These are phyloP conservation scores for Bembecia ichneumoniformis DNA, from an alignment of 2,888 invertebrate genomes.

Conservation along the genomic window DNA sequence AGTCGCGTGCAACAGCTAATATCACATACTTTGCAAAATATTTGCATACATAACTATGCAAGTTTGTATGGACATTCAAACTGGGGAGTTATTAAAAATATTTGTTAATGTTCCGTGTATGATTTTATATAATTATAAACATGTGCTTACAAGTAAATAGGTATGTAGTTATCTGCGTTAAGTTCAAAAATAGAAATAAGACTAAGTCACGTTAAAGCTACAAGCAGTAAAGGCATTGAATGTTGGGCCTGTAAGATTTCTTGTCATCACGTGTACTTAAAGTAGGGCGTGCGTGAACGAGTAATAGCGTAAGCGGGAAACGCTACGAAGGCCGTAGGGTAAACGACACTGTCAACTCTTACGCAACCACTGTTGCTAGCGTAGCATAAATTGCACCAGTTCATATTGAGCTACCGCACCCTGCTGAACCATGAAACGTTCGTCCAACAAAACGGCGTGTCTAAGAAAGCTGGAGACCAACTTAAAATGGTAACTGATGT, in stretches of 20 bases:
- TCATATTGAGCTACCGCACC: conserved; percentile 27
- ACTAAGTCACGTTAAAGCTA: too few relatives aligned
- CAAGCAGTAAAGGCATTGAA: background rate
- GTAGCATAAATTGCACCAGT: conserved; percentile 21
- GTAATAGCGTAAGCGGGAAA: conserved; percentile 34
- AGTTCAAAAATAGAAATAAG: too few relatives aligned
- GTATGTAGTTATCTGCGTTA: too few relatives aligned
- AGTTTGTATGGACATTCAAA: too few relatives aligned
- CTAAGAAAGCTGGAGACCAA: background rate
- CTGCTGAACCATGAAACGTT: conserved; percentile 10
- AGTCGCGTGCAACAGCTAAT: too few relatives aligned
- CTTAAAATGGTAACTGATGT: background rate
- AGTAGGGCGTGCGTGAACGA: background rate
- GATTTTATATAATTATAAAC: too few relatives aligned
- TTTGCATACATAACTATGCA: too few relatives aligned
- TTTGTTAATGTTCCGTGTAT: too few relatives aligned
- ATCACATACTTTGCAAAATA: too few relatives aligned
- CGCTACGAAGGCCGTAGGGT: conserved; percentile 57
- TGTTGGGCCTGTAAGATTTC: background rate
- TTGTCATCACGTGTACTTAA: background rate
- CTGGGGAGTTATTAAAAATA: too few relatives aligned
- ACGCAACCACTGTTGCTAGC: conserved; percentile 35
- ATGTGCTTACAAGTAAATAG: too few relatives aligned
- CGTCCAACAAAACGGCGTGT: too few relatives aligned
- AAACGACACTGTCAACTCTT: conserved; percentile 54